Evolutionary conservation across 2,113 vertebrate species (phyloP).

Genomic region (Setophaga petechia): DNA sequence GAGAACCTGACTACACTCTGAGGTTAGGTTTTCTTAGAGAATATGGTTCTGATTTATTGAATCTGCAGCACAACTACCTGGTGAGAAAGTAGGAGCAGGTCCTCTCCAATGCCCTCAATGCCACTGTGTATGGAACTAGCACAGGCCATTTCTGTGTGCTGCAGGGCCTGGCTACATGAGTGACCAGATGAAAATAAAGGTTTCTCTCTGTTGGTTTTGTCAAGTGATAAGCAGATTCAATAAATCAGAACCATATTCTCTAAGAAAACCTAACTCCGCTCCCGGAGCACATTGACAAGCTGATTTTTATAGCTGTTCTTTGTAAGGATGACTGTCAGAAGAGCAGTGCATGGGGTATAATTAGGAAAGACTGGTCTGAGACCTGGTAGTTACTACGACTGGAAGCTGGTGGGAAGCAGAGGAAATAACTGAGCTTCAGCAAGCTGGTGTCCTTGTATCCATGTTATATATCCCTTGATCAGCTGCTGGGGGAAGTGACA

Average conservation of each 20-base stretch:
- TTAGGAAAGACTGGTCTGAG: neutral
- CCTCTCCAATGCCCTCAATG: neutral
- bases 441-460: neutral
- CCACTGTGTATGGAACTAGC: neutral
- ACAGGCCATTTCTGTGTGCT: neutral
- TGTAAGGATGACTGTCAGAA: neutral
- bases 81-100: neutral
- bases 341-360: neutral
- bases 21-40: too few relatives aligned
- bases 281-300: neutral
- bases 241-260: neutral
- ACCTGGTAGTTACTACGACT: neutral
- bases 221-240: neutral
- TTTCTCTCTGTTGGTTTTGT: neutral
- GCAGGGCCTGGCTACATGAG: neutral
- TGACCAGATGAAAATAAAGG: neutral
- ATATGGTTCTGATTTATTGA: too few relatives aligned
- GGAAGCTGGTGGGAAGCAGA: neutral
- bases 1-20: neutral
- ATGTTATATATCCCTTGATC: neutral
- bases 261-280: neutral
- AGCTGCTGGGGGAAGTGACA: neutral
- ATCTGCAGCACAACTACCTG: neutral
- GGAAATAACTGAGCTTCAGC: neutral
- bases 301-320: neutral